Evolutionary conservation across 2,113 vertebrate species (phyloP), one percentile per base, ranked within the genome.

Genomic region (Ia io): DNA sequence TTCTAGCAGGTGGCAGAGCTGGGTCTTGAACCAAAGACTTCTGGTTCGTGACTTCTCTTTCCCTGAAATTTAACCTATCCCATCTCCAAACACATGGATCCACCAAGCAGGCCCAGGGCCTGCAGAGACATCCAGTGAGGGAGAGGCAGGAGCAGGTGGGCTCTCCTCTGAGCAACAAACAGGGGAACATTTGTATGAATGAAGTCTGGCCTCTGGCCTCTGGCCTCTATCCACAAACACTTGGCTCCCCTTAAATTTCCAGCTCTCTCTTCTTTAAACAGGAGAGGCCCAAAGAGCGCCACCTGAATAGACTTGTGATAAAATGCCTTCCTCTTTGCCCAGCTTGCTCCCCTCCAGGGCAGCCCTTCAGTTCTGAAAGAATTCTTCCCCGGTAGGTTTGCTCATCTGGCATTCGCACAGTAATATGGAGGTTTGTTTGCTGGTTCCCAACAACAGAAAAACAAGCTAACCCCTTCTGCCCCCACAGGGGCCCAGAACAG

Each of bases 401-500:
- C 56, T 86, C 85, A 94, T 51, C 92, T 78, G 90, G 85, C 83
- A 40, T 77, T 3, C 53, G 65, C 40, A 32, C 70, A 47, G 69
- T 70, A 91, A 93, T 65, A 3, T 11, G 53, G 88, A 93, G 90
- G 10, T 78, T 96, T 95, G 76, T 96, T 96, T 96, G 95, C 91
- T 80, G 47, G 94, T 95, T 96, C 89, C 79, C 89, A 94, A 69
- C 96, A 95, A 93, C 96, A 95, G 80, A 85, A 93, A 96, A 96
- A 95, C 94, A 96, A 97, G 51, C 94, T 74, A 67, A 69, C 35
- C 80, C n/a, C 7, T 25, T 30, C 47, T 8, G 35, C 76, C 80
- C 82, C 90, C 91, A 30, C 37, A 9, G 89, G 94, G 96, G 61
- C 94, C 88, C 88, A 37, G 94, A 95, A 87, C 96, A 97, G 97